Percentiles rank a stretch among this genome's conserved stretches.
phyloP scores from a whole-genome alignment of 2,888 invertebrate species.

The Sphaerophoria rueppellii region DNA sequence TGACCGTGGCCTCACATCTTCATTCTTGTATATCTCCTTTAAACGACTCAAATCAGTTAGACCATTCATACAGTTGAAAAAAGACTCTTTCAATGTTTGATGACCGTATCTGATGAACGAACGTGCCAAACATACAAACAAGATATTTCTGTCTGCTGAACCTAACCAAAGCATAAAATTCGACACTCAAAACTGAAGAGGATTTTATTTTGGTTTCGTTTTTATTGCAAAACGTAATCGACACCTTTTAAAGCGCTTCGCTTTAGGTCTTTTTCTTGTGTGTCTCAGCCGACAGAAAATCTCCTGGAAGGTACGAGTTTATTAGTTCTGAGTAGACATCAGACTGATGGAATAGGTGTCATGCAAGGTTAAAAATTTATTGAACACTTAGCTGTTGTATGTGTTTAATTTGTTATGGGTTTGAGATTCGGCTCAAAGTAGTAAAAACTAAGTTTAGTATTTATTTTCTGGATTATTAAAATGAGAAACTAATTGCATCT shows the following conservation, averaged over 20 bases:
- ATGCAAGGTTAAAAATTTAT: constrained; percentile 37
- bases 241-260: constrained; percentile 25
- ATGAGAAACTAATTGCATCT: too few relatives aligned
- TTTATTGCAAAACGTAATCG: constrained; percentile 48
- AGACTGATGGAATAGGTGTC: constrained; percentile 42
- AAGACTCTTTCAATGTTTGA: constrained; percentile 29
- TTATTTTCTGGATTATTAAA: constrained; percentile 3
- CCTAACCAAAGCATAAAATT: background rate
- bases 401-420: constrained; percentile 34
- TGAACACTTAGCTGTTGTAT: constrained; percentile 44
- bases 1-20: background rate
- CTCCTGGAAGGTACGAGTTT: background rate
- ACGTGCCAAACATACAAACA: constrained; percentile 59
- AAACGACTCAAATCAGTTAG: constrained; percentile 53
- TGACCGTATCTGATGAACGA: constrained; percentile 60
- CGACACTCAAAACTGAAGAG: background rate
- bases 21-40: constrained; percentile 7
- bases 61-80: constrained; percentile 7
- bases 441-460: constrained; percentile 10
- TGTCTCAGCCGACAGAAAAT: background rate
- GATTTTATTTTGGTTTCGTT: constrained; percentile 8
- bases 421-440: background rate
- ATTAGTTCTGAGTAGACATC: background rate
- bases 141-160: background rate
- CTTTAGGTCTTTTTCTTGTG: background rate